Conservation (phyloP, 2,888 invertebrate genomes). For the Mellilla xanthometata region DNA sequence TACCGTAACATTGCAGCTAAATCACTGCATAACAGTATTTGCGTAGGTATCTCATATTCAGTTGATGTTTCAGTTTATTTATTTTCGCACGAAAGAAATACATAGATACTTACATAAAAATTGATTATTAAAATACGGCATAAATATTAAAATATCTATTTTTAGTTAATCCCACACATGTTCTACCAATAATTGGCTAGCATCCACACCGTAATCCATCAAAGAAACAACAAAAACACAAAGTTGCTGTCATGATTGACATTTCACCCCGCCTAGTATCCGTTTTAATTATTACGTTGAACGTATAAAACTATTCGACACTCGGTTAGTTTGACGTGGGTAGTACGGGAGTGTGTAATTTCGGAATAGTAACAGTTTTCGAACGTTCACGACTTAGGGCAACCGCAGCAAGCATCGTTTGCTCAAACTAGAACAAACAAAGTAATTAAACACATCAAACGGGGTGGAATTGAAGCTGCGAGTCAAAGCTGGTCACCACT, state of each 20-base stretch:
- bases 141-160: no score
- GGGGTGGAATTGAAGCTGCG: constrained; percentile 70
- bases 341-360: constrained; percentile 77
- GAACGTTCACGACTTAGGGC: constrained; percentile 70
- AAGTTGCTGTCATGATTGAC: constrained; percentile 41
- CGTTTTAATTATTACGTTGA: constrained; percentile 70
- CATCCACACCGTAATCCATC: no score
- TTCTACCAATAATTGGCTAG: no score
- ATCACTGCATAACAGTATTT: no score
- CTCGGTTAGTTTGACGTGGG: constrained; percentile 73
- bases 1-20: background rate
- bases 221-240: background rate
- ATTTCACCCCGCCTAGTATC: constrained; percentile 31
- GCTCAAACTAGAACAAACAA: constrained; percentile 76
- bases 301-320: constrained; percentile 66
- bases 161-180: no score
- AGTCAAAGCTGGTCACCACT: constrained; percentile 58
- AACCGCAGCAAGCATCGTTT: constrained; percentile 71
- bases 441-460: constrained; percentile 83
- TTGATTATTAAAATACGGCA: no score
- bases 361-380: constrained; percentile 73
- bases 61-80: no score
- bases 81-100: no score
- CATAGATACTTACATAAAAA: no score
- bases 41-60: no score